A percentile compares a stretch with the other conserved stretches of the same genome.
These are phyloP conservation scores for Calliopsis andreniformis DNA, from an alignment of 1,140 invertebrate species.

Conservation along the genomic window DNA sequence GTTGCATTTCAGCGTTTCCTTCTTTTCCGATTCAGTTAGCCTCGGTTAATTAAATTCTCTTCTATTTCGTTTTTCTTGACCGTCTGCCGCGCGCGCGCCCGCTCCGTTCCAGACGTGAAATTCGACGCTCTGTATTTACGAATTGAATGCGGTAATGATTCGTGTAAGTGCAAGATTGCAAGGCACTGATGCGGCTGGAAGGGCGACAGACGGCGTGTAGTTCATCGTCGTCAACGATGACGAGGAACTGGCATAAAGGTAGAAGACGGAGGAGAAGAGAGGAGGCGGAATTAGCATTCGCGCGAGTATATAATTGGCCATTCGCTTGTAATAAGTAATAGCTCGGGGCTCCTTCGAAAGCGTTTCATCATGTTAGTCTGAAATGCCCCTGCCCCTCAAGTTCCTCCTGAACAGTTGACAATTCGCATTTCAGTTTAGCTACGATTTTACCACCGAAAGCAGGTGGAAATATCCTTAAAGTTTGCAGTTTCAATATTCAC, in stretches of 20 bases:
- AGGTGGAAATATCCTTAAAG: too few relatives aligned
- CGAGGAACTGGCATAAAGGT: slow-evolving; percentile 16
- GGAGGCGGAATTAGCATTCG: slow-evolving; percentile 32
- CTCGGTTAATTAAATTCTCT: slow-evolving; percentile 49
- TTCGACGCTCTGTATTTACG: slow-evolving; percentile 41
- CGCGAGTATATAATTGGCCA: slow-evolving; percentile 59
- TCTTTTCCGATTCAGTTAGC: slow-evolving; percentile 11
- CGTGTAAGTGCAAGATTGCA: slow-evolving; percentile 44
- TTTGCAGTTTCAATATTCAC: too few relatives aligned
- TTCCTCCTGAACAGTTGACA: slow-evolving; percentile 20
- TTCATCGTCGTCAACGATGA: slow-evolving; percentile 21
- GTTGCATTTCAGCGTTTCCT: slow-evolving; percentile 8
- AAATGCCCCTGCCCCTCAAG: slow-evolving; percentile 6
- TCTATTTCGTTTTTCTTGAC: slow-evolving; percentile 27
- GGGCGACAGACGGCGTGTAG: slow-evolving; percentile 16
- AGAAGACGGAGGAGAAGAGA: slow-evolving; percentile 3
- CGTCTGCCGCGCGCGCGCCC: background rate
- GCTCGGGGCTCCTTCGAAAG: slow-evolving; percentile 21
- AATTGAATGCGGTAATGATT: slow-evolving; percentile 51
- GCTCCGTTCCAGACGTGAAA: slow-evolving; percentile 42
- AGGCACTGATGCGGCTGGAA: background rate
- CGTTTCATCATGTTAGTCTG: slow-evolving; percentile 18
- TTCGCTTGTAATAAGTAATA: slow-evolving; percentile 57
- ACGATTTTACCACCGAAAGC: too few relatives aligned
- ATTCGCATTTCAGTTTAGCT: background rate